Conservation (phyloP, 2,888 invertebrate genomes). For the Hemithea aestivaria region DNA sequence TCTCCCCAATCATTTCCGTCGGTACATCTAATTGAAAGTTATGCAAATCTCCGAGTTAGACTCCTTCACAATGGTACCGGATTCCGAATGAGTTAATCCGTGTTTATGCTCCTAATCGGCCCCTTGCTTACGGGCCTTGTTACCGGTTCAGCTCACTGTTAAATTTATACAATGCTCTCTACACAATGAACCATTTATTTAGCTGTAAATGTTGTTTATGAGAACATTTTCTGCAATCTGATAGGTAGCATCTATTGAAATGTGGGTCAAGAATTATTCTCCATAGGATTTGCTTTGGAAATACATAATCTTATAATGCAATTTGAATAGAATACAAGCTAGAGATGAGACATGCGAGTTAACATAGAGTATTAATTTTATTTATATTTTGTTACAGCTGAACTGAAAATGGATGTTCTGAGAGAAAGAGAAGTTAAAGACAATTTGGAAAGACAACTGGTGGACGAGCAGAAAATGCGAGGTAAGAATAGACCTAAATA, state of each 20-base stretch:
- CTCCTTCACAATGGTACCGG: conserved; percentile 73
- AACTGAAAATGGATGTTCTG: conserved; percentile 96
- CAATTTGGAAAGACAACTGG: conserved; percentile 94
- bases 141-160: conserved; percentile 69
- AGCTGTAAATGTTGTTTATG: conserved; percentile 54
- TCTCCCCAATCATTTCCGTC: conserved; percentile 69
- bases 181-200: conserved; percentile 62
- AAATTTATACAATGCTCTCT: conserved; percentile 73
- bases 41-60: conserved; percentile 77
- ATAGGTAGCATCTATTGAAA: conserved; percentile 31
- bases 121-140: conserved; percentile 72
- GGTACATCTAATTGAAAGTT: conserved; percentile 77
- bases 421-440: conserved; percentile 96
- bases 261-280: conserved; percentile 20
- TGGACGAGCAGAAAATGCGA: conserved; percentile 96
- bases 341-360: neutral
- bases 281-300: neutral
- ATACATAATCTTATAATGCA: conserved; percentile 1
- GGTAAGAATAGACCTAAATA: conserved; percentile 81
- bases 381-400: conserved; percentile 85
- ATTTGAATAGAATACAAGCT: neutral
- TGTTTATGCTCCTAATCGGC: conserved; percentile 78
- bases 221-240: conserved; percentile 45
- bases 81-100: conserved; percentile 78
- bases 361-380: neutral